Evolutionary conservation across 2,113 vertebrate species (phyloP), one percentile per base, ranked within the genome.

Genomic region (Amblyopsis rosae): DNA sequence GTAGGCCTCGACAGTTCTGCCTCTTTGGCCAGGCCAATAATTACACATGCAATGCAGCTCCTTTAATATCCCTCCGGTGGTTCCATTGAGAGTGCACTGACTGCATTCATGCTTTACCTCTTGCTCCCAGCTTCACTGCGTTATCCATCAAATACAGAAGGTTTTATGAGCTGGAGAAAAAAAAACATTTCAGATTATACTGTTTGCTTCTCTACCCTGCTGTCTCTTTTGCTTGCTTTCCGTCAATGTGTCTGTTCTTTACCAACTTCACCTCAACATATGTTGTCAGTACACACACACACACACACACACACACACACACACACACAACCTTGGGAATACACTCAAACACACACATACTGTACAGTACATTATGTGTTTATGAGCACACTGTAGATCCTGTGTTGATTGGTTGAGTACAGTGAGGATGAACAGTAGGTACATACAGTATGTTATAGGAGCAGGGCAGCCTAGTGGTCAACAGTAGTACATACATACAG

Each of bases 131-230:
- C 84, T 87, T 84, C 81, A 81, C 83, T 67, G 77, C 76, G 72
- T 53, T 41, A 62, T 70, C 81, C 82, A 81, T 86, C 85, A 80
- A 80, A 64, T 65, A 63, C 53, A 70, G 79, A 80, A 68, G 55
- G 81, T 75, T 90, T 90, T 87, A 89, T 85, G 82, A 83, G 79
- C 79, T 83, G 86, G 84, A 75, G 26, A 26, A 26, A 87, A 85
- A 75, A 87, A 88, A 90, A 79, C 76, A 88, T 83, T 87, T 86
- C 67, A 84, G 76, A 88, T 81, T 69, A 86, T 75, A 77, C 26
- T 26, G 26, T 26, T 3, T 79, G 81, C 75, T 56, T 75, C 65
- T 67, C 32, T 45, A 67, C 82, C 59, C 72, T 49, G 69, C 77
- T 75, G 57, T 67, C 47, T 81, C 80, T 77, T 73, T 76, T 15